phyloP scores from a whole-genome alignment of 2,888 invertebrate species.

The Tubulanus polymorphus region DNA sequence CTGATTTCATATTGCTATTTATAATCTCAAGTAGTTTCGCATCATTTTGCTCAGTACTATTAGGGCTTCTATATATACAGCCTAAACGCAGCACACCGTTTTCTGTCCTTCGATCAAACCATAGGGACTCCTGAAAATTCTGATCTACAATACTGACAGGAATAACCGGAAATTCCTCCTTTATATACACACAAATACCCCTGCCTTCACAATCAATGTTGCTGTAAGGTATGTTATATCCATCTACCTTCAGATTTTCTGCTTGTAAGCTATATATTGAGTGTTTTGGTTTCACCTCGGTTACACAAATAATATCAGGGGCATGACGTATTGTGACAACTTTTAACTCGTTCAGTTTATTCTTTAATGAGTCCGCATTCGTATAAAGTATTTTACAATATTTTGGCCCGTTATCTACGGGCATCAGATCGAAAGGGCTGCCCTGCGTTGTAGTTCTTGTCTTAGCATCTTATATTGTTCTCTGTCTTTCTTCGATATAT shows the following conservation, averaged over 20 bases:
- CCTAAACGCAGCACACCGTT: not conserved
- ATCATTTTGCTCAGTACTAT: not conserved
- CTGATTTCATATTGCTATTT: not conserved
- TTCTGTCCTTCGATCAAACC: too few species aligned
- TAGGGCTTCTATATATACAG: not conserved
- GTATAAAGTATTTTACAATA: too few species aligned
- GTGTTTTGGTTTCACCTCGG: not conserved
- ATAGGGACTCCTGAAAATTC: not conserved
- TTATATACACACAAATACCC: not conserved
- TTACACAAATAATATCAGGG: too few species aligned
- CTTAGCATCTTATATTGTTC: too few species aligned
- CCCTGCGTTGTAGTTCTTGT: too few species aligned
- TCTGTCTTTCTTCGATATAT: too few species aligned
- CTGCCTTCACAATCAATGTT: not conserved
- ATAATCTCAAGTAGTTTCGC: too few species aligned
- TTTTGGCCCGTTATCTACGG: too few species aligned
- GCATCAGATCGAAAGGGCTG: too few species aligned
- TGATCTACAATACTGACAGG: not conserved
- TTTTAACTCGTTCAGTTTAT: too few species aligned
- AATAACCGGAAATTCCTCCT: not conserved
- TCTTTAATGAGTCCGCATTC: too few species aligned
- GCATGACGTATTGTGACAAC: too few species aligned
- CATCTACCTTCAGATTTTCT: not conserved
- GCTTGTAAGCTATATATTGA: not conserved
- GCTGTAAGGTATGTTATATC: not conserved